phyloP scores from a whole-genome alignment of 2,888 invertebrate species.

The Nephrotoma appendiculata region DNA sequence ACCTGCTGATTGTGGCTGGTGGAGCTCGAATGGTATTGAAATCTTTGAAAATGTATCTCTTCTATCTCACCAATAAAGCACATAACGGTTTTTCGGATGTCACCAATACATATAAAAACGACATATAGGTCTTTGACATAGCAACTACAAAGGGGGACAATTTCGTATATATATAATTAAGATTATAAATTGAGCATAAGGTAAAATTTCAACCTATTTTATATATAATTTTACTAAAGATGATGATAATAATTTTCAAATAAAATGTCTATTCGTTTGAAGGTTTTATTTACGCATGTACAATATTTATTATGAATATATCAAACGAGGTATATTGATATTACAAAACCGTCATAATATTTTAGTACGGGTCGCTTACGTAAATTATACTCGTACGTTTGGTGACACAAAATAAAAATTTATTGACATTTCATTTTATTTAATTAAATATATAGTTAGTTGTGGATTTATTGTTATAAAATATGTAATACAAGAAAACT shows the following conservation, averaged over 20 bases:
- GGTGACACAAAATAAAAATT: background rate
- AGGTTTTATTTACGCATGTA: background rate
- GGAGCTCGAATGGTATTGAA: no score
- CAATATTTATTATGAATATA: background rate
- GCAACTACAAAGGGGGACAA: background rate
- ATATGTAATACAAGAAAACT: background rate
- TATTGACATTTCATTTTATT: background rate
- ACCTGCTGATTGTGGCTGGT: no score
- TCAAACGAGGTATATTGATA: background rate
- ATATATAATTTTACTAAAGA: background rate
- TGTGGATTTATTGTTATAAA: background rate
- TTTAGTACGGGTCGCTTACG: background rate
- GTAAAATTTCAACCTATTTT: background rate
- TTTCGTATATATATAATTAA: background rate
- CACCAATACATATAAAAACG: no score
- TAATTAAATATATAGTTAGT: background rate
- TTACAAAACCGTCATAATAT: background rate
- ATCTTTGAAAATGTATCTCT: no score
- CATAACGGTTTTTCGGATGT: no score
- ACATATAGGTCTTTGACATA: background rate
- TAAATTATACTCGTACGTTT: background rate
- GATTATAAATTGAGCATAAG: background rate
- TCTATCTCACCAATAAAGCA: no score
- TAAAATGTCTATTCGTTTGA: background rate
- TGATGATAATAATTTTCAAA: background rate